Evolutionary conservation across 2,888 invertebrate species (phyloP).

Genomic region (Melanchra persicariae): DNA sequence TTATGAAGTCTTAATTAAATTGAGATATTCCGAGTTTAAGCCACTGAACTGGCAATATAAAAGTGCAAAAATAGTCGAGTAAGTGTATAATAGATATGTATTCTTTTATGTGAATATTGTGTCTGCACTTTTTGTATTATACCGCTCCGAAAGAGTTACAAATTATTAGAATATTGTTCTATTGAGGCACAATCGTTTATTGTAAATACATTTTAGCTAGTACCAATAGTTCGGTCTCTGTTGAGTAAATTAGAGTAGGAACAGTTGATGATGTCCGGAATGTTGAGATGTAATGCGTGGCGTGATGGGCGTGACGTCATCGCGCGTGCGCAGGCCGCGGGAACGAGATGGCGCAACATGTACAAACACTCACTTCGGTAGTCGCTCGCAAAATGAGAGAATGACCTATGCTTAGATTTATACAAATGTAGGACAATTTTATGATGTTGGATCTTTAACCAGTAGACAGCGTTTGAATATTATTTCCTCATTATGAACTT

Average conservation of each 20-base stretch:
- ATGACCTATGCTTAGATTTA: conserved; percentile 76
- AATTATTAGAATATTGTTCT: conserved; percentile 84
- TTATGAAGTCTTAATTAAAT: conserved; percentile 89
- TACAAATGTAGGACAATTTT: conserved; percentile 80
- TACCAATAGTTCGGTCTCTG: conserved; percentile 80
- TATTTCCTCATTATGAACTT: conserved; percentile 63
- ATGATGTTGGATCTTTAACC: conserved; percentile 78
- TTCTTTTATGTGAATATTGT: conserved; percentile 88
- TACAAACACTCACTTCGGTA: conserved; percentile 78
- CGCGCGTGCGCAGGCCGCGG: conserved; percentile 52
- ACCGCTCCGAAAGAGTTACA: conserved; percentile 82
- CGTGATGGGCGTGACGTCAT: conserved; percentile 48
- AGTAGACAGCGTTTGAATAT: conserved; percentile 70
- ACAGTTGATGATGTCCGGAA: conserved; percentile 67
- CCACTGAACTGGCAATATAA: conserved; percentile 88
- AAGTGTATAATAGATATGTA: conserved; percentile 88
- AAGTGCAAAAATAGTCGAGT: conserved; percentile 89
- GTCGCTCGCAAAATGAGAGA: conserved; percentile 77
- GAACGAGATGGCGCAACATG: conserved; percentile 68
- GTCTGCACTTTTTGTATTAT: conserved; percentile 89
- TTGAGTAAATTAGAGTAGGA: conserved; percentile 80
- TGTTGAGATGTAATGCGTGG: conserved; percentile 57
- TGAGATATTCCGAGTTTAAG: conserved; percentile 90
- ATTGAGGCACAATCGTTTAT: conserved; percentile 88
- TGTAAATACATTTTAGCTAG: conserved; percentile 89